These are phyloP conservation scores for Oasisia sp. DNA, from an alignment of 2,888 invertebrate genomes.

Conservation along the genomic window DNA sequence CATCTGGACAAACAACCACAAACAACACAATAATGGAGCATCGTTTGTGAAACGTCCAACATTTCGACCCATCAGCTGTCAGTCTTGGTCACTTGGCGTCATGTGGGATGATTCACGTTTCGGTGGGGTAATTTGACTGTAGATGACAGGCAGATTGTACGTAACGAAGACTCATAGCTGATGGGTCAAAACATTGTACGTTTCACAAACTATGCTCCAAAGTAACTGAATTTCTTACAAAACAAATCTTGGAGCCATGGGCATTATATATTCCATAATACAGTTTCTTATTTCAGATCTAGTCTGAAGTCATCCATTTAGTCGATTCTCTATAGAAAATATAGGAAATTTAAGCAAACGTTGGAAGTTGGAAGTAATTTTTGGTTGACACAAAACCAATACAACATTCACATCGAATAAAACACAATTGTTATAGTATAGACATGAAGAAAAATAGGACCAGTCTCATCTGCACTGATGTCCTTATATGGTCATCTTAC, in stretches of 20 bases:
- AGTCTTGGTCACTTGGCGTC: too few relatives aligned
- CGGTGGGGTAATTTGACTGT: too few relatives aligned
- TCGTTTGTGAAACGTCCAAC: neutral
- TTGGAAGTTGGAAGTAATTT: neutral
- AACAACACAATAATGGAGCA: neutral
- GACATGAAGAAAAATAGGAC: neutral
- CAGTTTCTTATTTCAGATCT: neutral
- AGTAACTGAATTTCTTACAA: too few relatives aligned
- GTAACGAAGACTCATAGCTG: too few relatives aligned
- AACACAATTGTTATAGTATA: neutral
- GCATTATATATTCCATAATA: neutral
- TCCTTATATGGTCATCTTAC: constrained; percentile 21
- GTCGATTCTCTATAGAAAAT: neutral
- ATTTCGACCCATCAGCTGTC: too few relatives aligned
- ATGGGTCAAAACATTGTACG: too few relatives aligned
- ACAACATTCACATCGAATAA: neutral
- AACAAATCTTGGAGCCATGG: neutral
- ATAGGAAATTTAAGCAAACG: neutral
- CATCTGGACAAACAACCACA: neutral
- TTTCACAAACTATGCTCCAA: too few relatives aligned
- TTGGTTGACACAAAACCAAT: neutral
- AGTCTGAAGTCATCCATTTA: neutral
- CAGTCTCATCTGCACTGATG: neutral
- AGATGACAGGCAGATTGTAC: too few relatives aligned
- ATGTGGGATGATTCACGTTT: too few relatives aligned